These are phyloP conservation scores for Drosophila trapezifrons DNA, from an alignment of 1,140 invertebrate genomes.

Conservation along the genomic window DNA sequence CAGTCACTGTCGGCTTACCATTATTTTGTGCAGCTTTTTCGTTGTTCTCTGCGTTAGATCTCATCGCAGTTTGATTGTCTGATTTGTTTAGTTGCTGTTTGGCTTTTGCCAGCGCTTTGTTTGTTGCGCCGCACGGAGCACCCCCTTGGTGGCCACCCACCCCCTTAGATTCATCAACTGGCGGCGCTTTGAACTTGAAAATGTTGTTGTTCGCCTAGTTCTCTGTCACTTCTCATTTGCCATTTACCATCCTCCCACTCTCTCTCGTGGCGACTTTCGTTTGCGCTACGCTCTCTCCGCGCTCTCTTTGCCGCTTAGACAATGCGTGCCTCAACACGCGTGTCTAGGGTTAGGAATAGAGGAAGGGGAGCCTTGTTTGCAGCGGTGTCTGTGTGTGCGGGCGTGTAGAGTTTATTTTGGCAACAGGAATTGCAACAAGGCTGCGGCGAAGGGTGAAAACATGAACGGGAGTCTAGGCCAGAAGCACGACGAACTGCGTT, in stretches of 20 bases:
- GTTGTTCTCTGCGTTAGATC: constrained; percentile 51
- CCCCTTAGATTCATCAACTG: constrained; percentile 31
- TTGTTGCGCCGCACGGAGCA: background rate
- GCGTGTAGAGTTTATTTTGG: constrained; percentile 48
- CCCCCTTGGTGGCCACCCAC: background rate
- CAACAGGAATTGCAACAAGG: constrained; percentile 42
- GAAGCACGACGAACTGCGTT: constrained; percentile 20
- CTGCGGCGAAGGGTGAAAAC: constrained; percentile 4
- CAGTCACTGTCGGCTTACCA: constrained; percentile 43
- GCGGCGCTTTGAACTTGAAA: constrained; percentile 83
- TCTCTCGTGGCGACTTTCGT: constrained; percentile 12
- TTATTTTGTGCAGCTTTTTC: constrained; percentile 36
- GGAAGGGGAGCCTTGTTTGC: constrained; percentile 7
- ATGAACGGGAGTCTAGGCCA: background rate
- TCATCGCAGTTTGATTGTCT: constrained; percentile 37
- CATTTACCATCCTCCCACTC: constrained; percentile 22
- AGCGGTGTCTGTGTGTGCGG: constrained; percentile 12
- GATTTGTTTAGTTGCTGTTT: constrained; percentile 31
- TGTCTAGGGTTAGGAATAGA: constrained; percentile 54
- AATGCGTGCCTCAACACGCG: constrained; percentile 57
- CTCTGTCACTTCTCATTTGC: constrained; percentile 9
- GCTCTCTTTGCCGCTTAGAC: constrained; percentile 60
- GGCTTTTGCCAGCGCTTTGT: constrained; percentile 14
- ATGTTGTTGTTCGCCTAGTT: constrained; percentile 69
- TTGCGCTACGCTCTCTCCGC: constrained; percentile 9